Evolutionary conservation across 2,797 vertebrate species (phyloP).

Genomic region (Vultur gryphus): DNA sequence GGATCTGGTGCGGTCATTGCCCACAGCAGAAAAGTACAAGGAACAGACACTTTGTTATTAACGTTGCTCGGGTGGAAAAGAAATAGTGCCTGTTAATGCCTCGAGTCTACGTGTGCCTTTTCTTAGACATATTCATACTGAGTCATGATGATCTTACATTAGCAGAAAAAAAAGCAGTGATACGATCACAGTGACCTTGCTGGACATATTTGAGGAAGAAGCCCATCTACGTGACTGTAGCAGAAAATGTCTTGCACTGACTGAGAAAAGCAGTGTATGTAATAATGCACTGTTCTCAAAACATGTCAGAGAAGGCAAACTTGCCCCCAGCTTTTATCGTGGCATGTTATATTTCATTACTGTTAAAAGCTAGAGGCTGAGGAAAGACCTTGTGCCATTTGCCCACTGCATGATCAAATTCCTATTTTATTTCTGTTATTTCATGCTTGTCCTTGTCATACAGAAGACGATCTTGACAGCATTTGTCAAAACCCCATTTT

Average conservation of each 20-base stretch:
- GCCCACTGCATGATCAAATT: neutral
- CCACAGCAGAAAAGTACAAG: rapidly evolving
- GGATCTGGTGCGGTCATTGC: neutral
- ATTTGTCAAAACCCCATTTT: neutral
- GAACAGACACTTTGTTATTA: neutral
- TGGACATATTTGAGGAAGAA: neutral
- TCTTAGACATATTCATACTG: neutral
- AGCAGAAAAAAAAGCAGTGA: neutral
- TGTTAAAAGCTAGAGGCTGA: neutral
- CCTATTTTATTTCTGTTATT: neutral
- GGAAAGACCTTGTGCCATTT: neutral
- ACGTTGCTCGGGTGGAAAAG: rapidly evolving
- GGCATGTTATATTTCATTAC: neutral
- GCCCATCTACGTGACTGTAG: rapidly evolving
- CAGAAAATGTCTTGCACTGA: neutral
- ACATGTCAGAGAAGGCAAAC: neutral
- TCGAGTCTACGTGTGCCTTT: rapidly evolving
- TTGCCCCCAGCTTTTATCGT: neutral
- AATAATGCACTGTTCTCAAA: neutral
- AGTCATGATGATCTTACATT: neutral
- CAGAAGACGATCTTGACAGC: neutral
- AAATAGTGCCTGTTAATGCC: neutral
- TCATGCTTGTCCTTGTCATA: neutral
- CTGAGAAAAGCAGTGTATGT: neutral
- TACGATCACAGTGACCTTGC: neutral